These are phyloP conservation scores for Solen grandis DNA, from an alignment of 1,140 invertebrate species.

Conservation along the genomic window DNA sequence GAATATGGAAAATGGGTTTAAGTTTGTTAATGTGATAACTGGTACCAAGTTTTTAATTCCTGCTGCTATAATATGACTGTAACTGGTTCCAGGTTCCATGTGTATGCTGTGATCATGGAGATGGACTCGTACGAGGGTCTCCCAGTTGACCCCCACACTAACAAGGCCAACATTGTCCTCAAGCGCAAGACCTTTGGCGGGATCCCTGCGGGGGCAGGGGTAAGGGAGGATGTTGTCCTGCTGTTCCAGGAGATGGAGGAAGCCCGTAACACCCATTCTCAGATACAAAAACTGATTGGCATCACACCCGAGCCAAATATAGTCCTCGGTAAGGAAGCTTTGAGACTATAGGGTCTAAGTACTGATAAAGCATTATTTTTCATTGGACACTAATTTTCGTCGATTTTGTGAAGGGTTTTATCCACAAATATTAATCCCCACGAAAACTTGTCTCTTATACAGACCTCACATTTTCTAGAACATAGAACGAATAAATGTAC, in stretches of 20 bases:
- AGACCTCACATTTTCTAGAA: too few species aligned
- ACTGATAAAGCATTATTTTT: too few species aligned
- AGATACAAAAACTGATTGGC: constrained; percentile 75
- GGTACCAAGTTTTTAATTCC: not conserved
- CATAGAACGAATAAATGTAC: too few species aligned
- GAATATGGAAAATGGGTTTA: too few species aligned
- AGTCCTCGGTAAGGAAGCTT: constrained; percentile 62
- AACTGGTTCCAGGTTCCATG: constrained; percentile 76
- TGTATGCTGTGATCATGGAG: constrained; percentile 80
- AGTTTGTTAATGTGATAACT: not conserved
- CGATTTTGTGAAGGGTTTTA: too few species aligned
- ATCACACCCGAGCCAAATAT: constrained; percentile 72
- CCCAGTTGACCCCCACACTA: constrained; percentile 69
- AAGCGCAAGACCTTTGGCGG: constrained; percentile 79
- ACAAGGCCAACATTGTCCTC: constrained; percentile 78
- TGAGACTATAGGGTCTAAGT: too few species aligned
- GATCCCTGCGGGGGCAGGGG: constrained; percentile 77
- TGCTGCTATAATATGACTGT: not conserved
- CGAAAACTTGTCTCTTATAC: too few species aligned
- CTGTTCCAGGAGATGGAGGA: constrained; percentile 81
- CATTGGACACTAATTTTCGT: too few species aligned
- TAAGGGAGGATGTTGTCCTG: constrained; percentile 78
- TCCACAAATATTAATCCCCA: too few species aligned
- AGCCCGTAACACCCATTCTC: constrained; percentile 75
- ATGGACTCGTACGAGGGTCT: constrained; percentile 77